Conservation (phyloP, 2,888 invertebrate genomes). For the Hirtodrosophila cameraria region DNA sequence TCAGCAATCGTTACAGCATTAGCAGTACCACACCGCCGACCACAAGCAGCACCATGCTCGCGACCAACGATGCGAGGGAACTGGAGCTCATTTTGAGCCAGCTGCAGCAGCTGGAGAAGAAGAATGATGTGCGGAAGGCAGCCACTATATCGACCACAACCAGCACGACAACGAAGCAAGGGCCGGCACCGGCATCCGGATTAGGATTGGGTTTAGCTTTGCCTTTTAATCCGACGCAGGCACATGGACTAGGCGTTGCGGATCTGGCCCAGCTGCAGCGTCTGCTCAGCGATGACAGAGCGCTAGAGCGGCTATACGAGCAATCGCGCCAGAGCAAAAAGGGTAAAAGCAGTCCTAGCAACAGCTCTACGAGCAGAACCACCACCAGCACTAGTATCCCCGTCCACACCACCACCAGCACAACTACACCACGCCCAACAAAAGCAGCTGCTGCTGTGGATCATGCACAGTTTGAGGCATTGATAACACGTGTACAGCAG, state of each 20-base stretch:
- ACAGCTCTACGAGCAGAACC: slow-evolving; percentile 26
- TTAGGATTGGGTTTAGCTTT: slow-evolving; percentile 14
- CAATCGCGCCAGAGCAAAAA: slow-evolving; percentile 72
- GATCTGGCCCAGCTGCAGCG: slow-evolving; percentile 85
- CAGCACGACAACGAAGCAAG: slow-evolving; percentile 20
- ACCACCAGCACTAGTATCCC: slow-evolving; percentile 32
- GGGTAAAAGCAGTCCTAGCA: slow-evolving; percentile 27
- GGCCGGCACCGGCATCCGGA: background rate
- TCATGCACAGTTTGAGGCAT: slow-evolving; percentile 84
- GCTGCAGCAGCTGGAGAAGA: slow-evolving; percentile 68
- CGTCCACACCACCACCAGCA: slow-evolving; percentile 39
- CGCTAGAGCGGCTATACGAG: slow-evolving; percentile 80
- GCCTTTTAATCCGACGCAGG: slow-evolving; percentile 5
- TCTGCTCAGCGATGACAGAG: slow-evolving; percentile 84
- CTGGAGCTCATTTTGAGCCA: slow-evolving; percentile 70
- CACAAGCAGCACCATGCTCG: slow-evolving; percentile 26
- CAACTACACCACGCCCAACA: slow-evolving; percentile 55
- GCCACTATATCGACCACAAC: slow-evolving; percentile 26
- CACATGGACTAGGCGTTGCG: slow-evolving; percentile 53
- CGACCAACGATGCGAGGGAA: slow-evolving; percentile 57
- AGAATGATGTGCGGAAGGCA: slow-evolving; percentile 44
- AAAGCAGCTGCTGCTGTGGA: slow-evolving; percentile 81
- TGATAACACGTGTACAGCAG: slow-evolving; percentile 84
- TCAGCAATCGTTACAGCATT: slow-evolving; percentile 68
- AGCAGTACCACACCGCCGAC: slow-evolving; percentile 14